Evolutionary conservation across 2,113 vertebrate genomes (phyloP).

Genomic region (Alces alces): DNA sequence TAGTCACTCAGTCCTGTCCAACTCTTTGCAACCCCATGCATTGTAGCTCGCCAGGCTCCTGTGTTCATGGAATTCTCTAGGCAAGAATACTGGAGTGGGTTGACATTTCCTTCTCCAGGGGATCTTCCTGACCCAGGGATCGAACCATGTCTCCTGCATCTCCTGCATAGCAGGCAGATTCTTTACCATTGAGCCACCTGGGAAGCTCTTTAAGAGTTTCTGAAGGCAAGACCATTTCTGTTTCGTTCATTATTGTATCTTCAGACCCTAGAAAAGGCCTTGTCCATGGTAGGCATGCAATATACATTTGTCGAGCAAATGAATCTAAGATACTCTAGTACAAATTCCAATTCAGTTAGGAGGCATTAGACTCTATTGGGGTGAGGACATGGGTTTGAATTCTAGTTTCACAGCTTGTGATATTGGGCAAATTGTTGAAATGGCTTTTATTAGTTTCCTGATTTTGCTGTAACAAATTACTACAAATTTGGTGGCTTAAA

Average conservation of each 20-base stretch:
- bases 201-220: neutral
- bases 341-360: neutral
- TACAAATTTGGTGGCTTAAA: neutral
- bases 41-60: neutral
- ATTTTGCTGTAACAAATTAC: neutral
- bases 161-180: neutral
- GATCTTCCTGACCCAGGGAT: neutral
- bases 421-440: neutral
- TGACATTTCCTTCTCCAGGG: neutral
- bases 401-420: neutral
- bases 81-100: neutral
- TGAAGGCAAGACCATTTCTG: neutral
- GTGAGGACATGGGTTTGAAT: neutral
- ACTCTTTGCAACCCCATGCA: neutral
- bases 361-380: neutral
- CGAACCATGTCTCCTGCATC: fast-evolving
- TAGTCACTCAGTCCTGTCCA: neutral
- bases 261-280: neutral
- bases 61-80: neutral
- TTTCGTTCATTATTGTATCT: neutral
- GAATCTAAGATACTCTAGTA: neutral
- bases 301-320: neutral
- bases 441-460: neutral
- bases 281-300: neutral
- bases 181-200: neutral